These are phyloP conservation scores for Agrochola lota DNA, from an alignment of 2,888 invertebrate species.

Conservation along the genomic window DNA sequence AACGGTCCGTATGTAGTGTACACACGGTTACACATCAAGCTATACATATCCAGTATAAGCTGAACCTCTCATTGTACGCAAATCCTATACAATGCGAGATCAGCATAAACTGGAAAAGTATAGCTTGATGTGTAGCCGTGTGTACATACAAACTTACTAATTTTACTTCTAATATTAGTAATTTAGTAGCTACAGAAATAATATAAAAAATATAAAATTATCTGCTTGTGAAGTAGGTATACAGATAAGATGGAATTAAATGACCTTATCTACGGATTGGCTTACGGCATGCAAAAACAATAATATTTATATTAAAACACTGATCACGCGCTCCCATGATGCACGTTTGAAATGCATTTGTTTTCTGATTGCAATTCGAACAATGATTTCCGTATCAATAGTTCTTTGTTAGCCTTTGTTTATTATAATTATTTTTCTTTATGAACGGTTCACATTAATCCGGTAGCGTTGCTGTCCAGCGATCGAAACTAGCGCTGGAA, in stretches of 20 bases:
- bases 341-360: neutral
- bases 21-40: no score
- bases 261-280: no score
- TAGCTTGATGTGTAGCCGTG: no score
- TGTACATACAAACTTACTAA: no score
- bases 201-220: neutral
- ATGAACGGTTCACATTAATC: neutral
- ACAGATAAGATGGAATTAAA: neutral
- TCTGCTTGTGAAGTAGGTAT: no score
- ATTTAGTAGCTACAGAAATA: no score
- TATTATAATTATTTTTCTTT: neutral
- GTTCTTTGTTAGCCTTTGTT: neutral
- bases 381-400: constrained; percentile 2
- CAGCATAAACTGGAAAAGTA: no score
- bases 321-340: neutral
- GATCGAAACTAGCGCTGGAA: neutral
- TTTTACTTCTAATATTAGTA: no score
- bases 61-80: no score
- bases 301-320: constrained; percentile 1
- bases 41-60: no score
- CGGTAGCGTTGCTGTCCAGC: neutral
- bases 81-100: no score
- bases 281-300: neutral
- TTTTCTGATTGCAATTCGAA: constrained; percentile 11
- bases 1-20: no score